These are phyloP conservation scores for Agrilus planipennis DNA, from an alignment of 1,140 invertebrate species.

Conservation along the genomic window DNA sequence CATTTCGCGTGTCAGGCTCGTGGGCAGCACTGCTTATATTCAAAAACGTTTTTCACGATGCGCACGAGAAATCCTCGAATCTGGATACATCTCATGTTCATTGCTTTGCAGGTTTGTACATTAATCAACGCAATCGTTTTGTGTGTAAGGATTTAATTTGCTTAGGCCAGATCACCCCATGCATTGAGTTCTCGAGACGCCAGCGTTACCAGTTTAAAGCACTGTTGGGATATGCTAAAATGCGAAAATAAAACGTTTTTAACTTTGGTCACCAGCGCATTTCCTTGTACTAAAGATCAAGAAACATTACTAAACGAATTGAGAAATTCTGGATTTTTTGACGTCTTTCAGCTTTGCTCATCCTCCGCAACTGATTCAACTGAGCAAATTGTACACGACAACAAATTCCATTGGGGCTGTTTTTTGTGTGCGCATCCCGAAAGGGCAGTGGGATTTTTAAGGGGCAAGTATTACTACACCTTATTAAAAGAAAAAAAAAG, in stretches of 20 bases:
- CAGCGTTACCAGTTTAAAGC: constrained; percentile 71
- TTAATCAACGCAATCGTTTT: not conserved
- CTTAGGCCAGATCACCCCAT: constrained; percentile 57
- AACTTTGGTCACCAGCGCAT: constrained; percentile 82
- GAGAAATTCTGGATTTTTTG: constrained; percentile 76
- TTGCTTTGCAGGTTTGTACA: constrained; percentile 62
- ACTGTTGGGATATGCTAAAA: constrained; percentile 88
- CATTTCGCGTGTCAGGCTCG: constrained; percentile 81
- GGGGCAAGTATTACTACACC: constrained; percentile 33
- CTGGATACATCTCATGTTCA: constrained; percentile 94
- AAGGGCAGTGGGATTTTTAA: constrained; percentile 65
- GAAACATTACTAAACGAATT: constrained; percentile 75
- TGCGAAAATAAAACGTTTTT: constrained; percentile 81
- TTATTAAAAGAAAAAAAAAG: not conserved
- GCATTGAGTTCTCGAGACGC: constrained; percentile 75
- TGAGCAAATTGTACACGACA: constrained; percentile 32
- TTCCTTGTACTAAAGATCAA: constrained; percentile 82
- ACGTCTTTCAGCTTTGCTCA: constrained; percentile 71
- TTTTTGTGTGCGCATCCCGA: constrained; percentile 88
- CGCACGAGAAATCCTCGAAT: constrained; percentile 74
- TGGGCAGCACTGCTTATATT: constrained; percentile 82
- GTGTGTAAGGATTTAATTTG: constrained; percentile 6
- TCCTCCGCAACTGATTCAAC: constrained; percentile 34
- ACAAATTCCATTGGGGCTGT: constrained; percentile 58
- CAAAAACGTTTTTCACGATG: constrained; percentile 71